Percentiles rank a stretch among this genome's conserved stretches.
Evolutionary conservation across 2,888 invertebrate genomes (phyloP).

Genomic region (Caenorhabditis becei): DNA sequence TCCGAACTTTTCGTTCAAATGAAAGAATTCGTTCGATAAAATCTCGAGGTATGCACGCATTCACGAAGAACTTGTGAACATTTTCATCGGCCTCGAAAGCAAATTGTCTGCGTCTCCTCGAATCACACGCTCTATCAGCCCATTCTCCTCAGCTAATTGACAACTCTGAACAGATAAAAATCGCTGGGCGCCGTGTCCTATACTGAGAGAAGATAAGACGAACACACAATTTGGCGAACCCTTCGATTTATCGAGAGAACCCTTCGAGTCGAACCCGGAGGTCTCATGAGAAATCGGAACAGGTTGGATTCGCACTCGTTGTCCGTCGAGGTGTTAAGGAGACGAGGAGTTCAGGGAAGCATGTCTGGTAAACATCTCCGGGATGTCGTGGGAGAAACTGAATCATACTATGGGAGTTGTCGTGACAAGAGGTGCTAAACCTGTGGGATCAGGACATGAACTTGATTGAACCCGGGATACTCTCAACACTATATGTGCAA

Average conservation of each 20-base stretch:
- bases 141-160: slow-evolving; percentile 33
- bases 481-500: too few relatives aligned
- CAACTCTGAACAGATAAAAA: slow-evolving; percentile 23
- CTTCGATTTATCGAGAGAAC: slow-evolving; percentile 32
- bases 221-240: slow-evolving; percentile 46
- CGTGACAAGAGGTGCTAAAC: background rate
- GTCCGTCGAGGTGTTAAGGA: slow-evolving; percentile 1
- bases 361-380: background rate
- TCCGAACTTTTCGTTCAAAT: background rate
- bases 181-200: slow-evolving; percentile 1
- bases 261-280: background rate
- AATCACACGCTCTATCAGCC: slow-evolving; percentile 1
- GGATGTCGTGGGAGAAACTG: background rate
- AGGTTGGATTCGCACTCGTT: slow-evolving; percentile 5
- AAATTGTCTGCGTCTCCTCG: slow-evolving; percentile 8
- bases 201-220: slow-evolving; percentile 25
- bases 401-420: background rate
- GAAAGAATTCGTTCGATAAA: background rate
- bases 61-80: slow-evolving; percentile 18
- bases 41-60: slow-evolving; percentile 1
- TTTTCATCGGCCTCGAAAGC: slow-evolving; percentile 40
- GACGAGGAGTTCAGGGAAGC: slow-evolving; percentile 3
- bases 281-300: slow-evolving; percentile 22
- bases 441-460: background rate
- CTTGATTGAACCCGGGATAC: too few relatives aligned